Evolutionary conservation across 2,888 invertebrate genomes (phyloP), one percentile per base, ranked within the genome.

Genomic region (Euplagia quadripunctaria): DNA sequence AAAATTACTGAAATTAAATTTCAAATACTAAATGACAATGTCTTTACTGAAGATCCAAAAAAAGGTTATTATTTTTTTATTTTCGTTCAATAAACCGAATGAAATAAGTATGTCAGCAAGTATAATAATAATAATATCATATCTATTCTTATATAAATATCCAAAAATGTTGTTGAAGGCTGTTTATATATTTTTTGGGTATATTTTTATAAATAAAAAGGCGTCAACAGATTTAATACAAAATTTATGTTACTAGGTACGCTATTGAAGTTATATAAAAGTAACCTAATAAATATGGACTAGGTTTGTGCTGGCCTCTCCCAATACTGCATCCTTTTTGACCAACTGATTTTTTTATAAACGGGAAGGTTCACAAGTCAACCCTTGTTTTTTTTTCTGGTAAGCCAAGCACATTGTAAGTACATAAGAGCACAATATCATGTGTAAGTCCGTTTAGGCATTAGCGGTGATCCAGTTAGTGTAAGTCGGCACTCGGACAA

Each of bases 401-500:
- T 14, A 31, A 14, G 61, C 2, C 14, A 31, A 61, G 31, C 61
- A 61, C 12, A 31, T 7, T 61, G 58, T 20, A 14, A 58, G 58
- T 55, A 20, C 20, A 0, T 55, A 55, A 6, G 55, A 55, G n/a
- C 2, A 55, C 12, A 61, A 5, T 61, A 12, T 1, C 31, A 61
- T 31, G 3, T 31, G 20, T 5, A 31, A 61, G 43, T 11, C 31
- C 31, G 14, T 61, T 64, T 64, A 64, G 17, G 85, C 84, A 72
- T 89, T 89, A 0, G 74, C 58, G 0, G 78, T 68, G 49, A 94
- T 91, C 94, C 94, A 95, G 70, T 85, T 73, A 1, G 86, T 71
- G 76, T 87, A 90, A 0, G 68, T 7, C 4, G 92, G 88, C 77
- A 96, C 94, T 65, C 96, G 93, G 14, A 94, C 92, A 82, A 93